Evolutionary conservation across 2,113 vertebrate genomes (phyloP), one percentile per base, ranked within the genome.

Genomic region (Chionodraco myersi): DNA sequence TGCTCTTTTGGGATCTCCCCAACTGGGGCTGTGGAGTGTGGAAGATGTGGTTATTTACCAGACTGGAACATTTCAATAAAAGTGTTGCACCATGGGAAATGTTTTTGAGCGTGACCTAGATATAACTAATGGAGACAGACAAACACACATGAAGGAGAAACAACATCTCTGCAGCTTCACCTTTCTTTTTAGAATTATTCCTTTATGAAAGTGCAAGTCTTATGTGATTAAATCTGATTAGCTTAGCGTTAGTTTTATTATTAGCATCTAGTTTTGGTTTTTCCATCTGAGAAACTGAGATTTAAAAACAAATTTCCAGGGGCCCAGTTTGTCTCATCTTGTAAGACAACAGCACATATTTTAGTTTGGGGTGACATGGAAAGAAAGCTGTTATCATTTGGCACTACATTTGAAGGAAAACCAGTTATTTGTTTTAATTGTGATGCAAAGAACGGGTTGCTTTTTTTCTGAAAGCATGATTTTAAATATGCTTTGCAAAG

Each of bases 331-430:
- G 48, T 21, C 8, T 36, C 6, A 3, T 51, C 26, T 62, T 53
- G 53, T 11, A 72, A 56, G 36, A 44, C 1, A 0, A 26, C 10
- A n/a, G 59, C 7, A 68, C 47, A 52, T 23, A 14, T 59, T 7
- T 54, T 70, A 36, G 51, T n/a, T 66, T 67, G 58, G 18, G 41
- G 14, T 71, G 30, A 68, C 10, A 56, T 21, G 23, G 14, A 58
- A 8, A 51, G 8, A 70, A 78, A 16, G 13, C 15, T 72, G 16
- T 23, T 51, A 21, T 74, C 45, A 78, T 90, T 91, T 90, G 89
- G 89, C 88, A 91, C 90, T 48, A 65, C 41, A 36, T 70, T 34
- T 65, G 58, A 56, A 51, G 53, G 18, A 36, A 23, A 57, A 74
- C n/a, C 48, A 9, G 63, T n/a, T 23, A n/a, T 67, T 63, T 71